Conservation (phyloP, 1,140 invertebrate genomes). For the Bombus superbus region DNA sequence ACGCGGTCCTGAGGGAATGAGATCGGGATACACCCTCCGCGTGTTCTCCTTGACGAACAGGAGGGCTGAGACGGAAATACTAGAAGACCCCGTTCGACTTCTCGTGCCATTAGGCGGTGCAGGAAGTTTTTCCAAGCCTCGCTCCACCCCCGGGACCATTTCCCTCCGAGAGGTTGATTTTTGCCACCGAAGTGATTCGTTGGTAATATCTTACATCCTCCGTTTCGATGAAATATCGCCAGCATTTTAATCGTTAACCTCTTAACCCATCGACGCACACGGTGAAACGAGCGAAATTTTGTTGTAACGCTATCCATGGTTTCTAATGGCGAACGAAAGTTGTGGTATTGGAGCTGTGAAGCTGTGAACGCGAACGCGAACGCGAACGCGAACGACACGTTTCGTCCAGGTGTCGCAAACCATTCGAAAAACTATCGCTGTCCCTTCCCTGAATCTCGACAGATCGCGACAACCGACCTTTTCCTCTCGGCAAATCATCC, state of each 20-base stretch:
- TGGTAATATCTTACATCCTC: background rate
- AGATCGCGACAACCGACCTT: too few relatives aligned
- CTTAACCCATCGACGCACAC: background rate
- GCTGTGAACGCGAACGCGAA: too few relatives aligned
- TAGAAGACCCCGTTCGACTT: background rate
- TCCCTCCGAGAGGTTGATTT: background rate
- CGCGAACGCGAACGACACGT: too few relatives aligned
- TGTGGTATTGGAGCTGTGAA: too few relatives aligned
- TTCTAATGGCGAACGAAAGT: too few relatives aligned
- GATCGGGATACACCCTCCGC: conserved; percentile 5
- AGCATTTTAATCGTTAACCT: background rate
- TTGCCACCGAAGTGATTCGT: background rate
- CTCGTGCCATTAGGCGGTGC: background rate
- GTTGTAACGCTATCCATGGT: too few relatives aligned
- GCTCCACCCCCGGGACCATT: background rate
- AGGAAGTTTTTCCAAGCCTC: background rate
- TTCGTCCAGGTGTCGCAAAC: too few relatives aligned
- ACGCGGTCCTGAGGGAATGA: background rate
- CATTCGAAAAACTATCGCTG: too few relatives aligned
- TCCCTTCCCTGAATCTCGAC: too few relatives aligned
- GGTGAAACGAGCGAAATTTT: background rate
- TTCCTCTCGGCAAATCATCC: too few relatives aligned
- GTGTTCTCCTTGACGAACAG: background rate
- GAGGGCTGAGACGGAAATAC: background rate
- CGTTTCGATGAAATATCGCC: background rate